Evolutionary conservation across 64 coral and sea anemone species (phyloP).

Genomic region (Anthopleura sola): DNA sequence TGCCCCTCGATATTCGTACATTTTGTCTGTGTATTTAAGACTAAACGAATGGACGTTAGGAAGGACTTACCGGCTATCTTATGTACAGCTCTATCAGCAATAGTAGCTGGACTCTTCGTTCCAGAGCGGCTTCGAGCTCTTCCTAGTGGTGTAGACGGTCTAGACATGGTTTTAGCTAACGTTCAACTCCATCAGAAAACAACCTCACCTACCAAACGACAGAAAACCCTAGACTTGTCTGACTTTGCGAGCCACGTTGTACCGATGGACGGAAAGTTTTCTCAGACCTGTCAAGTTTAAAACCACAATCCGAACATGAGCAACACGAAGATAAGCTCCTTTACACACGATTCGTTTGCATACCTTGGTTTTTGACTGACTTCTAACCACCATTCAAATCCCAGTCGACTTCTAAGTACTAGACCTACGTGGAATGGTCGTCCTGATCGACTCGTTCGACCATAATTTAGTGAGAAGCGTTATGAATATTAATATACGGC

Average conservation of each 20-base stretch:
- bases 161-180: constrained; percentile 39
- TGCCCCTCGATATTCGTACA: neutral
- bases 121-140: constrained; percentile 47
- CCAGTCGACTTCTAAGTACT: neutral
- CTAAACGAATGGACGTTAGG: neutral
- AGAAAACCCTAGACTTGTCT: neutral
- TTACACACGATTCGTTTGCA: neutral
- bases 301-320: neutral
- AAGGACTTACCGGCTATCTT: constrained; percentile 61
- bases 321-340: too few relatives aligned
- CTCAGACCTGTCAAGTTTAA: constrained; percentile 16
- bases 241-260: constrained; percentile 15
- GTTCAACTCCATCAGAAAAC: neutral
- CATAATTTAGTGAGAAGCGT: neutral
- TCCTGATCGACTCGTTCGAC: constrained; percentile 15
- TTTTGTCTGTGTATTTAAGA: neutral
- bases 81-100: constrained; percentile 54
- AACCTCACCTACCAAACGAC: neutral
- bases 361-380: neutral
- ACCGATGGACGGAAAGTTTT: neutral
- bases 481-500: constrained; percentile 6
- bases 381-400: neutral
- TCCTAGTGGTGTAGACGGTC: constrained; percentile 43
- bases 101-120: constrained; percentile 46
- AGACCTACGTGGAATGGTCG: constrained; percentile 19